phyloP scores from a whole-genome alignment of 2,797 vertebrate genomes.

The Mastacembelus armatus region DNA sequence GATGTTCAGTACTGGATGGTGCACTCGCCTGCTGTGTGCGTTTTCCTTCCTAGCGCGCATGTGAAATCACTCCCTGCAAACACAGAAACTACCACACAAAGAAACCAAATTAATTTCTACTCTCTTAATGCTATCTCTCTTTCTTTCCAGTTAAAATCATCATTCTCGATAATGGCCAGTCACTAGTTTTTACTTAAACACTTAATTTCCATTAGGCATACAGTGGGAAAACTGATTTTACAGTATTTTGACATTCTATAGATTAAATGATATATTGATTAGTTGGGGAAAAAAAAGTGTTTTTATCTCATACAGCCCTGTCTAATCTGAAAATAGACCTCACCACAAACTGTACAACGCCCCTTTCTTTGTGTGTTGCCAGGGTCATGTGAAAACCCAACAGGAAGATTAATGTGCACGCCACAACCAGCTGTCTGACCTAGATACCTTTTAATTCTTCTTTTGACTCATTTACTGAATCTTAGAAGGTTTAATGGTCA shows the following conservation, averaged over 20 bases:
- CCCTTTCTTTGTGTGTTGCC: slow-evolving; percentile 15
- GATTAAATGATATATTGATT: no score
- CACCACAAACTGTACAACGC: slow-evolving; percentile 8
- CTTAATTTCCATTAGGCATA: no score
- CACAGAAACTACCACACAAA: background rate
- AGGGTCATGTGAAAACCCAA: slow-evolving; percentile 32
- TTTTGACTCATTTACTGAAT: background rate
- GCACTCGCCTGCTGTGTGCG: background rate
- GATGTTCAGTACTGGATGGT: background rate
- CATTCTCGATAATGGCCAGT: no score
- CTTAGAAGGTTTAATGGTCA: background rate
- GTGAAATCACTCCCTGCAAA: background rate
- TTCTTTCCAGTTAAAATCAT: no score
- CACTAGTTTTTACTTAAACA: no score
- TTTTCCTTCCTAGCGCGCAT: background rate
- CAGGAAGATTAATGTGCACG: slow-evolving; percentile 10
- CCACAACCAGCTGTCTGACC: slow-evolving; percentile 26
- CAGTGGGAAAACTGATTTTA: no score
- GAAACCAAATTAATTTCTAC: no score
- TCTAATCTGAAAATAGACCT: slow-evolving; percentile 43
- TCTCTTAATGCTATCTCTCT: no score
- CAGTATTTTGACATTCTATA: no score
- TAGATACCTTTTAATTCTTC: no score
- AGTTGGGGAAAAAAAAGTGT: no score
- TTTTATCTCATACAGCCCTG: slow-evolving; percentile 17